Base-by-base conservation (phyloP, 2,888 invertebrate genomes). In the Sinelater perroti region DNA sequence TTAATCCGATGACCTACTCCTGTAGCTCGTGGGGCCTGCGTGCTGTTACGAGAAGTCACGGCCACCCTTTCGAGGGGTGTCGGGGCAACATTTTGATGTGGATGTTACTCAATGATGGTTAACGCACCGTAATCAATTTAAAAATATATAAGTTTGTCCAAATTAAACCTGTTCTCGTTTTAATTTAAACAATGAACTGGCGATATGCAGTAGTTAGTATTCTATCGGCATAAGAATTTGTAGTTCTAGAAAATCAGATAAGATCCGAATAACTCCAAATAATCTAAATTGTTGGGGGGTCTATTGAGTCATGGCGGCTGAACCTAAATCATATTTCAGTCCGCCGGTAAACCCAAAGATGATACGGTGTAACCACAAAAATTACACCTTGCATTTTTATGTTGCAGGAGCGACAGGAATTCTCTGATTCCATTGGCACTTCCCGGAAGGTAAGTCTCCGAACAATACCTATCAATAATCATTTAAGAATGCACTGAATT, bases 351-450 rank as follows among this genome's bases (percentile, higher is more conserved):
- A 49, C 8, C 59, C 59, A 33, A 17, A 54, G 47, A 55, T 47
- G 49, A 47, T 47, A 42, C 13, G n/a, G 10, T 36, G 13, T 10
- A 50, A 54, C 59, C 59, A 45, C 59, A 59, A 50, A 46, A 54
- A 50, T 35, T 50, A 54, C 36, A 44, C 11, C 49, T 45, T 38
- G 44, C 54, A 53, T 56, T 45, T 60, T 61, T 61, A 46, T 61
- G 54, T 61, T 61, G 33, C 61, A 61, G 61, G 53, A 57, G 49
- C 56, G 51, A 28, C 40, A 44, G 56, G 60, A 56, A 52, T 56
- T 50, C 4, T 56, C 56, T 33, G 52, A 60, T 44, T 52, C 47
- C 56, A 47, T 51, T 44, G 40, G 38, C 17, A 45, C 26, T 60
- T 60, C 56, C 44, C 46, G 38, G 60, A 56, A 60, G 52, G 60